Evolutionary conservation across 1,140 invertebrate species (phyloP), one percentile per base, ranked within the genome.

Genomic region (Dolichoris vasculosae): DNA sequence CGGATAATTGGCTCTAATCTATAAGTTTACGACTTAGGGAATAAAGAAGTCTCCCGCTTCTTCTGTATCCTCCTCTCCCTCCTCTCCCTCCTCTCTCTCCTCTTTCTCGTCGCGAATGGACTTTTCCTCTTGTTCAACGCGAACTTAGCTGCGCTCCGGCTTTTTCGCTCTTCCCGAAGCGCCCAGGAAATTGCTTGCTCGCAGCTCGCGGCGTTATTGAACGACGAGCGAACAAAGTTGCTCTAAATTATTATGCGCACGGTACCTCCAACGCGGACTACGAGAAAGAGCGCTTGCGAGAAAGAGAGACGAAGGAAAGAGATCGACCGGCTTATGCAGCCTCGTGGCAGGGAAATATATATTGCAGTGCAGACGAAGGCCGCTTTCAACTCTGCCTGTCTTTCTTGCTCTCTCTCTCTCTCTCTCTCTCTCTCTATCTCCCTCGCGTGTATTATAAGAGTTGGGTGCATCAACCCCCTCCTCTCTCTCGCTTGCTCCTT

Each of bases 251-350:
- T 85, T 86, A 82, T 82, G 84, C 79, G 84, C 78, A 51, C 69
- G 30, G 63, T 51, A 46, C 64, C 26, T 71, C 83, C 32, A 30
- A 40, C 40, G n/a, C 76, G 26, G 43, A 79, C n/a, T 23, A 48
- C 32, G 67, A 83, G 86, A 83, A 89, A 76, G 86, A 88, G 88
- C 88, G 90, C 86, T 87, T 86, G 87, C 87, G 89, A 89, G 89
- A 91, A 89, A 87, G 90, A 90, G 88, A 89, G 78, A 88, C 88
- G 85, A 87, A 89, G 87, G 87, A 87, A 87, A 90, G 88, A 90
- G 63, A 79, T 83, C 69, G 82, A 83, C 78, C 48, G 15, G 48
- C 46, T 23, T 32, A 20, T 59, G 23, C 82, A 83, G 51, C 71
- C 35, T 51, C 35, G 32, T 76, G 82, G 82, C 71, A 83, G 63